These are phyloP conservation scores for Centroberyx gerrardi DNA, from an alignment of 2,797 vertebrate genomes.

Conservation along the genomic window DNA sequence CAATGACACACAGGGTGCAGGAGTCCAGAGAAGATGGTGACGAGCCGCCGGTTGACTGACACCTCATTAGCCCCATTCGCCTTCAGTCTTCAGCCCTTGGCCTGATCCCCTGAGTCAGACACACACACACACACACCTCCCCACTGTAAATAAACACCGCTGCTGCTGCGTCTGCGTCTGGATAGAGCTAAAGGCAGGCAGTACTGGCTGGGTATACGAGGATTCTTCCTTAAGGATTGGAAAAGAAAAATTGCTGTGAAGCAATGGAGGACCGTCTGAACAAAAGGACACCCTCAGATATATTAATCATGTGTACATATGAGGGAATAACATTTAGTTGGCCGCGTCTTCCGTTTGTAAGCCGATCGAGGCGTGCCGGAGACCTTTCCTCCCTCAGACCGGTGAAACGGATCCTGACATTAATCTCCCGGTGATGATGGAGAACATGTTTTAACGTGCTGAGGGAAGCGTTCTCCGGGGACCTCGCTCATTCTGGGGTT, in stretches of 20 bases:
- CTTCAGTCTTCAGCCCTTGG: background rate
- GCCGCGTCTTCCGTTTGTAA: slow-evolving; percentile 12
- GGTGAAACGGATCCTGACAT: slow-evolving; percentile 1
- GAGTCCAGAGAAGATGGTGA: background rate
- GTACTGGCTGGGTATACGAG: background rate
- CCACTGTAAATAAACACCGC: background rate
- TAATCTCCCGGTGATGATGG: slow-evolving; percentile 14
- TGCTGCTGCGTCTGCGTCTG: too few relatives aligned
- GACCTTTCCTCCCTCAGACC: background rate
- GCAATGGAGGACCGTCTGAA: background rate
- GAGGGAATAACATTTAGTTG: background rate
- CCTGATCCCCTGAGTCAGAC: background rate
- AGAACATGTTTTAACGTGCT: slow-evolving; percentile 16
- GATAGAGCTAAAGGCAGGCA: background rate
- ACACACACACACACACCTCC: background rate
- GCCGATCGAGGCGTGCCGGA: too few relatives aligned
- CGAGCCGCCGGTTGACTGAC: background rate
- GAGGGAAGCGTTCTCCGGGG: slow-evolving; percentile 10
- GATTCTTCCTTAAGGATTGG: background rate
- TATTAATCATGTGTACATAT: background rate
- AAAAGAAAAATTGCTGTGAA: background rate
- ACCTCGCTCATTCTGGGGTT: background rate
- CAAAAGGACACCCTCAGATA: background rate
- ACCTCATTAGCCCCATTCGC: slow-evolving; percentile 25
- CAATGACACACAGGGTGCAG: slow-evolving; percentile 7